Conservation (phyloP, 1,140 invertebrate species). For the Sitobion miscanthi region DNA sequence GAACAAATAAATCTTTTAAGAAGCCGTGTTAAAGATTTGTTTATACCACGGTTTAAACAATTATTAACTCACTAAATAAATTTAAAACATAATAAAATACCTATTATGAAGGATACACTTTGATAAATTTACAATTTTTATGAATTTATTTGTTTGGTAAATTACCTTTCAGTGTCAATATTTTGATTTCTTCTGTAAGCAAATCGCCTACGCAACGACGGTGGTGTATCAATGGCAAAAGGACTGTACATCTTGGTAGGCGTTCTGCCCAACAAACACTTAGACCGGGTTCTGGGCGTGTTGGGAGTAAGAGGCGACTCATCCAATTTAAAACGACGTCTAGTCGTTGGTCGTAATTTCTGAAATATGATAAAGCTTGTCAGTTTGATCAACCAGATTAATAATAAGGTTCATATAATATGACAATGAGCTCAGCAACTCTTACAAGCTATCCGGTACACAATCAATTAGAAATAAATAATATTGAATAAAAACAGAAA, state of each 20-base stretch:
- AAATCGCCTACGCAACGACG: slow-evolving; percentile 35
- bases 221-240: slow-evolving; percentile 70
- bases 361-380: slow-evolving; percentile 58
- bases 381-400: background rate
- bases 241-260: slow-evolving; percentile 72
- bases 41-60: background rate
- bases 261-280: slow-evolving; percentile 68
- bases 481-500: too few species aligned
- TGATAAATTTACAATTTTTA: background rate
- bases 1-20: background rate
- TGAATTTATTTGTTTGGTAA: background rate
- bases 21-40: background rate
- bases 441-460: too few species aligned
- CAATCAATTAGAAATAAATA: too few species aligned
- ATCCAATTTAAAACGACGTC: slow-evolving; percentile 67
- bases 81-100: background rate
- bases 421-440: background rate
- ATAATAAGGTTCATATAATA: background rate
- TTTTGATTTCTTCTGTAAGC: slow-evolving; percentile 33
- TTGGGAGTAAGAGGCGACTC: slow-evolving; percentile 66
- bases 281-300: slow-evolving; percentile 66
- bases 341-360: slow-evolving; percentile 69
- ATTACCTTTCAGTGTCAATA: slow-evolving; percentile 39
- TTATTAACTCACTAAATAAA: background rate
- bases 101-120: background rate